Percentiles rank a stretch among this genome's conserved stretches.
These are phyloP conservation scores for Chironomus riparius DNA, from an alignment of 2,888 invertebrate genomes.

Conservation along the genomic window DNA sequence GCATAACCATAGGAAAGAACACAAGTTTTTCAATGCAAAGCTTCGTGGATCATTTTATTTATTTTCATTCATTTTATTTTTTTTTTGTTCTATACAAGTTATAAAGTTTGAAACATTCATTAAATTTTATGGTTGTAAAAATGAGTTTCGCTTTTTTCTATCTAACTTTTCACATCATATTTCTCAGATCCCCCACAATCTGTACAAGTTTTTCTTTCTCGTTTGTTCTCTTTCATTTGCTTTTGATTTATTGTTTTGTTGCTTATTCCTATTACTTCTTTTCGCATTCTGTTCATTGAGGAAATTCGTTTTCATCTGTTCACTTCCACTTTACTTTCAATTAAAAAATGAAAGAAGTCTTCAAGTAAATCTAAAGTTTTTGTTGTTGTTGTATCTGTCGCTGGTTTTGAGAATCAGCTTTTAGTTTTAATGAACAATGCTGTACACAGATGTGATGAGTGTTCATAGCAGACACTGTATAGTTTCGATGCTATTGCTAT, in stretches of 20 bases:
- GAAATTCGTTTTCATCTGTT: not conserved
- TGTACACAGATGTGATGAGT: not conserved
- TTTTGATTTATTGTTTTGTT: slow-evolving; percentile 24
- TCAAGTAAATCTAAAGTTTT: not conserved
- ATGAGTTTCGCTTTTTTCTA: slow-evolving; percentile 10
- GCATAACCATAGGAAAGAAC: no score
- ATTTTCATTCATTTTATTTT: not conserved
- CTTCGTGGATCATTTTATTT: not conserved
- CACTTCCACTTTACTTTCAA: not conserved
- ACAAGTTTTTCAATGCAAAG: no score
- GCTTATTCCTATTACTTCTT: not conserved
- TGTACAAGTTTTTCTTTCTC: not conserved
- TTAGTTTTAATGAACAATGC: not conserved
- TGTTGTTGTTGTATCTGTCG: not conserved
- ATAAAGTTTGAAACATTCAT: slow-evolving; percentile 14
- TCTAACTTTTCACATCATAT: not conserved
- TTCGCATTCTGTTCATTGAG: not conserved
- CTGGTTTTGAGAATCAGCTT: not conserved
- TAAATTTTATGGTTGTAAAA: slow-evolving; percentile 16
- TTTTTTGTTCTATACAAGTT: not conserved
- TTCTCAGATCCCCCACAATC: not conserved
- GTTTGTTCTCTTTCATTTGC: slow-evolving; percentile 3
- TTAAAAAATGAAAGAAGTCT: slow-evolving; percentile 17
- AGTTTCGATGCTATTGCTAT: not conserved
- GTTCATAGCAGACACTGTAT: not conserved